Base-by-base conservation (phyloP, 2,797 vertebrate species). In the Podarcis siculus region DNA sequence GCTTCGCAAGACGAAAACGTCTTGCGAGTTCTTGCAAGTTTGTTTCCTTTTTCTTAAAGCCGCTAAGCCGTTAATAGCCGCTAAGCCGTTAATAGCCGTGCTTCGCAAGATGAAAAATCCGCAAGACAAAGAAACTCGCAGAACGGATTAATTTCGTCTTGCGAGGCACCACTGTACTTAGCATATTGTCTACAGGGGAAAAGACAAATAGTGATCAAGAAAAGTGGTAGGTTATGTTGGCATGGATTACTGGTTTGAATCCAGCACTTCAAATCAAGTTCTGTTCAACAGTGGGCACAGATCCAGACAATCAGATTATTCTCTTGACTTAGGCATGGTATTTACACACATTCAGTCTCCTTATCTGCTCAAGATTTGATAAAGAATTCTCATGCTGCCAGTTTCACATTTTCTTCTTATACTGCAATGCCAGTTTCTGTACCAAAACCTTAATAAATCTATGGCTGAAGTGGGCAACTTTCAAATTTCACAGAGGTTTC, bases 231-330 rank as follows among this genome's bases (percentile, higher is more conserved):
- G 19, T 27, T 84, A 39, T 17, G 35, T 64, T 61, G 83, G 58
- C 82, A 73, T n/a, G 64, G 37, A 69, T 82, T 82, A 82, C 8
- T 42, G 23, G 17, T 83, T 49, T 49, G 82, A 49, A 83, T 72
- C 39, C 30, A 77, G 17, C 37, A 64, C 17, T 64, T 76, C 35
- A 85, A 85, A 66, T 27, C 55, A 76, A 61, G 27, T 21, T 42
- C 25, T 76, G 25, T 77, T 85, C 55, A 37, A 64, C 27, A 39
- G 61, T 72, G 5, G 19, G 72, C 55, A 64, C 10, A 58, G 25
- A 76, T n/a, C 35, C 55, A 76, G 72, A 77, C 25, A 30, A 85
- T 83, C n/a, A 73, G n/a, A 83, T 64, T 85, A 76, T 19, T 76
- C 35, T 76, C 55, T 76, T 42, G 27, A 85, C 35, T 77, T 37